phyloP scores from a whole-genome alignment of 2,113 vertebrate genomes.

The Tragelaphus strepsiceros region DNA sequence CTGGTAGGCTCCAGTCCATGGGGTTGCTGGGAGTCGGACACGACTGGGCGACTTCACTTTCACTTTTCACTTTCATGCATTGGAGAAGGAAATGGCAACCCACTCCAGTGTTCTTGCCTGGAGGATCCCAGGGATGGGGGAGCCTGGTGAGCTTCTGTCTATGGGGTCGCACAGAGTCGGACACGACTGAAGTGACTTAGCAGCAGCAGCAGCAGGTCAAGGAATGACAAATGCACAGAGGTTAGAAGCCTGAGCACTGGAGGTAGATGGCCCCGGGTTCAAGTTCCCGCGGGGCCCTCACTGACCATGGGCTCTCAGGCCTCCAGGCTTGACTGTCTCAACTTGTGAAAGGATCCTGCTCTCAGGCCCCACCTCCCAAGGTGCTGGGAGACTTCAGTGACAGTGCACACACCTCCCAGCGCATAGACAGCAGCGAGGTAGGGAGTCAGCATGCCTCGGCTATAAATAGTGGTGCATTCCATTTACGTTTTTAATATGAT shows the following conservation, averaged over 20 bases:
- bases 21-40: too few species aligned
- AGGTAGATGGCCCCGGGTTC: rapidly evolving
- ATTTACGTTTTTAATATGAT: neutral
- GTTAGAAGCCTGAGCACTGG: too few species aligned
- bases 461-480: rapidly evolving
- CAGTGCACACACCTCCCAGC: rapidly evolving
- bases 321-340: neutral
- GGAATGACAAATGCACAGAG: neutral
- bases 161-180: too few species aligned
- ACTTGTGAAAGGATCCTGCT: rapidly evolving
- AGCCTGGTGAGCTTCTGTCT: too few species aligned
- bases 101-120: too few species aligned
- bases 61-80: too few species aligned
- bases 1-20: too few species aligned
- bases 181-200: too few species aligned
- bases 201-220: too few species aligned
- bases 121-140: too few species aligned
- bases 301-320: neutral
- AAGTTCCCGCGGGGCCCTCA: rapidly evolving
- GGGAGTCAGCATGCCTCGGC: rapidly evolving
- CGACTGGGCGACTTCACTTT: too few species aligned
- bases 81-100: too few species aligned
- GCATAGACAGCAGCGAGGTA: rapidly evolving
- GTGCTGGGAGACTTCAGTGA: neutral
- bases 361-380: rapidly evolving